Percentiles rank a stretch among this genome's conserved stretches.
Evolutionary conservation across 2,113 vertebrate species (phyloP).

Genomic region (Neoarius graeffei): DNA sequence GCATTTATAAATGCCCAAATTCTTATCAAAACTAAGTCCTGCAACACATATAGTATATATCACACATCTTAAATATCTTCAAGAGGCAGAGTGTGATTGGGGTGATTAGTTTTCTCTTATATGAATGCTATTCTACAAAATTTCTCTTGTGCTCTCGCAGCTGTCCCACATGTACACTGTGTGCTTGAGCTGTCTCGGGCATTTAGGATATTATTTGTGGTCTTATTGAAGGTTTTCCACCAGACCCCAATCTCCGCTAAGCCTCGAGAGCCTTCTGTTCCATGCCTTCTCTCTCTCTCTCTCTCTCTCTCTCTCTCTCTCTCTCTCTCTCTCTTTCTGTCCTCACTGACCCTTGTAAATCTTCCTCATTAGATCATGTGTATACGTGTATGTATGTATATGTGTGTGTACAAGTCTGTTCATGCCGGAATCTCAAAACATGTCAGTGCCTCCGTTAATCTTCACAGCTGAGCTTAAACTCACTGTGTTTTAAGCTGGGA

Average conservation of each 20-base stretch:
- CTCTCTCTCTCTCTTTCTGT: conserved; percentile 34
- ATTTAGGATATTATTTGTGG: not conserved
- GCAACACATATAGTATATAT: not conserved
- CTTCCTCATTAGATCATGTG: conserved; percentile 29
- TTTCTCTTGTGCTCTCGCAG: not conserved
- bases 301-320: conserved; percentile 32
- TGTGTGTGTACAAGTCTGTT: conserved; percentile 57
- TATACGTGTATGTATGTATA: conserved; percentile 41
- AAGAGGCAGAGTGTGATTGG: not conserved
- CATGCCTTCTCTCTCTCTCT: not conserved
- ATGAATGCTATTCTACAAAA: not conserved
- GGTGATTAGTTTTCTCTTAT: not conserved
- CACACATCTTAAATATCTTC: not conserved
- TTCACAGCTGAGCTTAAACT: conserved; percentile 45
- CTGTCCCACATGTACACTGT: not conserved
- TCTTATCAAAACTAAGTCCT: not conserved
- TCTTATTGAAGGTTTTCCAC: not conserved
- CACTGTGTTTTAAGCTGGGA: conserved; percentile 13
- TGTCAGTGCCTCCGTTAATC: conserved; percentile 46
- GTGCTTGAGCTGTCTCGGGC: not conserved
- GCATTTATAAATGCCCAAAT: not conserved
- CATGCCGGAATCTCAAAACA: conserved; percentile 48
- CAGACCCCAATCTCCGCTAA: conserved; percentile 62
- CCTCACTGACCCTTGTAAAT: conserved; percentile 38
- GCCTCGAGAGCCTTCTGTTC: conserved; percentile 67